phyloP scores from a whole-genome alignment of 2,888 invertebrate genomes.

The Rambutsinella grinnellia region DNA sequence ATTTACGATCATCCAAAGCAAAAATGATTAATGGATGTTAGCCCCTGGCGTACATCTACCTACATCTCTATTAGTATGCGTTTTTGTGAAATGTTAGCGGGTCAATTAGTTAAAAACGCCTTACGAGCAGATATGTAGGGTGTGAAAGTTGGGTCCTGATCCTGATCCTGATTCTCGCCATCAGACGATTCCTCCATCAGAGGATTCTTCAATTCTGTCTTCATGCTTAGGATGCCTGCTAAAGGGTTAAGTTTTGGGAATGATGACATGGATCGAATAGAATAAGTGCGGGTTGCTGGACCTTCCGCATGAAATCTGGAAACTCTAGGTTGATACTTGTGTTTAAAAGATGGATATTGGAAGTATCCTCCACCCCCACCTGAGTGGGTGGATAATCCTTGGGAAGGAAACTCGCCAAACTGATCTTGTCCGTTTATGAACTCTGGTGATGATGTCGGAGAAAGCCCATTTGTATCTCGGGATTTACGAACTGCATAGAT shows the following conservation, averaged over 20 bases:
- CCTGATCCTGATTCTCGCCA: too few species aligned
- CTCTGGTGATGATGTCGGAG: constrained; percentile 32
- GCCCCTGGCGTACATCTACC: neutral
- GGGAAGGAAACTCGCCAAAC: constrained; percentile 1
- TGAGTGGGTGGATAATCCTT: neutral
- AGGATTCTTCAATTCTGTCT: constrained; percentile 16
- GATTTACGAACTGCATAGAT: constrained; percentile 24
- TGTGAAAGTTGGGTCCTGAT: constrained; percentile 41
- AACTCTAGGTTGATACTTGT: constrained; percentile 32
- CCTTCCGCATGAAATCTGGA: constrained; percentile 15
- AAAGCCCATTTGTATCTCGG: constrained; percentile 23
- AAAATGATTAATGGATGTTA: neutral
- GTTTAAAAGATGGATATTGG: constrained; percentile 30
- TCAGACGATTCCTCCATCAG: neutral
- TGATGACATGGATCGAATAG: constrained; percentile 24
- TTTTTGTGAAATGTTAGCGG: too few species aligned
- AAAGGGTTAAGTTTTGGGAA: constrained; percentile 35
- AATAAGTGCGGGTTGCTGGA: constrained; percentile 16
- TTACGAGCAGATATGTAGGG: constrained; percentile 51
- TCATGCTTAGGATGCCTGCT: constrained; percentile 21
- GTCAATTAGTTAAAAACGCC: too few species aligned
- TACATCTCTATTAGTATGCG: neutral
- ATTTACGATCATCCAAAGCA: too few species aligned
- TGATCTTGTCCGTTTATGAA: constrained; percentile 26
- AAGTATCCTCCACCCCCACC: constrained; percentile 19